phyloP scores from a whole-genome alignment of 2,113 vertebrate species.

The Planiliza haematocheilus region DNA sequence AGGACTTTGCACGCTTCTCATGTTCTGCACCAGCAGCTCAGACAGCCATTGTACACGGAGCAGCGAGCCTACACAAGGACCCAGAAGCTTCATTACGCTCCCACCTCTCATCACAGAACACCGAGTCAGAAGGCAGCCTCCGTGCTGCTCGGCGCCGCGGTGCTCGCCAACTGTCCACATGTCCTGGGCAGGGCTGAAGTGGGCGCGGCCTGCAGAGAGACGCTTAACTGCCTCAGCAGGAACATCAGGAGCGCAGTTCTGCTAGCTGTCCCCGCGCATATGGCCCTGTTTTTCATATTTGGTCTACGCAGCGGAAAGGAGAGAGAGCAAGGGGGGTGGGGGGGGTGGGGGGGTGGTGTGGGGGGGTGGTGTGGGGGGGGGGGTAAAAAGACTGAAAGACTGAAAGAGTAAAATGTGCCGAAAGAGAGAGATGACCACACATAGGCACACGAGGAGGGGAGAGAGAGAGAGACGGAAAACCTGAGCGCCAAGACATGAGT shows the following conservation, averaged over 20 bases:
- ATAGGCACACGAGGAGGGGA: constrained; percentile 26
- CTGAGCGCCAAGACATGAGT: constrained; percentile 62
- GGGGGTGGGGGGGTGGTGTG: too few relatives aligned
- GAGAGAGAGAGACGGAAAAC: constrained; percentile 46
- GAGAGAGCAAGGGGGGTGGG: too few relatives aligned
- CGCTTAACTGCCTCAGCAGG: constrained; percentile 62
- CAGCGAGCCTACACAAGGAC: constrained; percentile 59
- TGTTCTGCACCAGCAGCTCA: constrained; percentile 40
- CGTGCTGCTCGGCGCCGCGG: constrained; percentile 22
- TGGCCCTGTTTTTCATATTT: constrained; percentile 73
- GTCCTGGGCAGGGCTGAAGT: constrained; percentile 58
- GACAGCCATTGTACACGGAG: constrained; percentile 47
- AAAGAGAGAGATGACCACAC: constrained; percentile 18
- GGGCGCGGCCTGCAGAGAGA: constrained; percentile 55
- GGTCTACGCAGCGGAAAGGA: constrained; percentile 30
- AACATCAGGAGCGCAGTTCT: constrained; percentile 66
- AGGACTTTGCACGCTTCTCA: neutral
- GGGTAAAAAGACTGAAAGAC: constrained; percentile 17
- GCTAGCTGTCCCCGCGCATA: constrained; percentile 64
- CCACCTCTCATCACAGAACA: constrained; percentile 46
- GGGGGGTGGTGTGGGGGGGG: too few relatives aligned
- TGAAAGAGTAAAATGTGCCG: constrained; percentile 1
- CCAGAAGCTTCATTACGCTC: constrained; percentile 71
- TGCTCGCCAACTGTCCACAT: constrained; percentile 59
- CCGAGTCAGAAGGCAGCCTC: constrained; percentile 61